Percentiles rank a stretch among this genome's conserved stretches.
These are phyloP conservation scores for Theristicus caerulescens DNA, from an alignment of 2,113 vertebrate genomes.

Conservation along the genomic window DNA sequence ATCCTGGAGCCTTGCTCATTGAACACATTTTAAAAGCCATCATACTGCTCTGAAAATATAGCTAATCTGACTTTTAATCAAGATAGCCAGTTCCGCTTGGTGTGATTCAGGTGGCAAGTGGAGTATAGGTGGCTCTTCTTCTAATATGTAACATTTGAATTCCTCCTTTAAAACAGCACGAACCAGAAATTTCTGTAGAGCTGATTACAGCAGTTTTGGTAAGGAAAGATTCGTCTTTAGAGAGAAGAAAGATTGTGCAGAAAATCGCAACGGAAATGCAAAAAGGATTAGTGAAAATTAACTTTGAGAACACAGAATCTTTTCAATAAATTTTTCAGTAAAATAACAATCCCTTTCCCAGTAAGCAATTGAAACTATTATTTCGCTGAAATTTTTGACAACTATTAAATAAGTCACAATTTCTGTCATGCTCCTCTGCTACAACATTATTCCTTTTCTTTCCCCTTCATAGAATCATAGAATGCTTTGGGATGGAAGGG, in stretches of 20 bases:
- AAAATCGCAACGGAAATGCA: not conserved
- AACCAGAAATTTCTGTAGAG: not conserved
- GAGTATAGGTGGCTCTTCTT: not conserved
- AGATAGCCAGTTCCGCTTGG: not conserved
- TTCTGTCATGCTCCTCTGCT: not conserved
- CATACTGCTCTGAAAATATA: not conserved
- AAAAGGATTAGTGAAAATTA: not conserved
- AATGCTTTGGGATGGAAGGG: no score
- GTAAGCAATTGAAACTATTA: not conserved
- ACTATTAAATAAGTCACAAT: not conserved
- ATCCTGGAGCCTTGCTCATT: not conserved
- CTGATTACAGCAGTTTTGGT: not conserved
- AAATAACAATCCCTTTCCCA: not conserved
- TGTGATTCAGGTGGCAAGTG: not conserved
- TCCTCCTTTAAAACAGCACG: not conserved
- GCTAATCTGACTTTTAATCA: not conserved
- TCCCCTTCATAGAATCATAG: not conserved
- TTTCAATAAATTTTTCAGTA: not conserved
- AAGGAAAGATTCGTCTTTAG: not conserved
- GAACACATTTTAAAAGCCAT: not conserved
- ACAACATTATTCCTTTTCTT: not conserved
- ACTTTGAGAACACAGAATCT: not conserved
- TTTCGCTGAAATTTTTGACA: not conserved
- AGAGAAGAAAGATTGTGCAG: not conserved
- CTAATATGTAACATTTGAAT: not conserved